These are phyloP conservation scores for Diorhabda elongata DNA, from an alignment of 1,140 invertebrate species.

Conservation along the genomic window DNA sequence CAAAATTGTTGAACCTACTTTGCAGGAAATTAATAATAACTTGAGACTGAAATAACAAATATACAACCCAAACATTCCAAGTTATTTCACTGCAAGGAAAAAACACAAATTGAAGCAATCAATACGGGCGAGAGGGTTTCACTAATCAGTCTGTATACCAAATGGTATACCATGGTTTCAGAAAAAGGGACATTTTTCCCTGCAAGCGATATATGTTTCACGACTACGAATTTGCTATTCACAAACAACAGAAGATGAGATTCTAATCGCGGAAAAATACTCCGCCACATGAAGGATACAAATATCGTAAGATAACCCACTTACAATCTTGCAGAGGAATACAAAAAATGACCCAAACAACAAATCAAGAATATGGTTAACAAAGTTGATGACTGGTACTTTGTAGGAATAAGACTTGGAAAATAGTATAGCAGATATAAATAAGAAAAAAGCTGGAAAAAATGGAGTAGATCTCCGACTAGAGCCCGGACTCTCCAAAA, in stretches of 20 bases:
- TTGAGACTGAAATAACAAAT: neutral
- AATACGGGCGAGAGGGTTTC: neutral
- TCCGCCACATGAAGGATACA: neutral
- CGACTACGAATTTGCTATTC: too few species aligned
- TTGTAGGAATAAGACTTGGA: neutral
- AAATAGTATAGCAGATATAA: neutral
- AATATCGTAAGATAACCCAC: neutral
- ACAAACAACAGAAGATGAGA: neutral
- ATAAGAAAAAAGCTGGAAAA: neutral
- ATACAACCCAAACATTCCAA: neutral
- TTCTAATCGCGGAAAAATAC: neutral
- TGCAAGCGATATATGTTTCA: neutral
- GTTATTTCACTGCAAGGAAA: neutral
- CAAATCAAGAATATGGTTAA: neutral
- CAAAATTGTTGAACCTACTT: neutral
- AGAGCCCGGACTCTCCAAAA: neutral
- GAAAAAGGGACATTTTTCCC: neutral
- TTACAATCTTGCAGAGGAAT: neutral
- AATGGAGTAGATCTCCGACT: neutral
- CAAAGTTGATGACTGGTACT: slow-evolving; percentile 1
- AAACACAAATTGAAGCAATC: neutral
- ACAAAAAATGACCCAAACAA: neutral
- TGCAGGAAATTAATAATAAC: neutral
- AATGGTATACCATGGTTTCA: neutral
- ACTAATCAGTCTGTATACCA: too few species aligned